Evolutionary conservation across 2,888 invertebrate species (phyloP).

Genomic region (Marasmarcha lunaedactyla): DNA sequence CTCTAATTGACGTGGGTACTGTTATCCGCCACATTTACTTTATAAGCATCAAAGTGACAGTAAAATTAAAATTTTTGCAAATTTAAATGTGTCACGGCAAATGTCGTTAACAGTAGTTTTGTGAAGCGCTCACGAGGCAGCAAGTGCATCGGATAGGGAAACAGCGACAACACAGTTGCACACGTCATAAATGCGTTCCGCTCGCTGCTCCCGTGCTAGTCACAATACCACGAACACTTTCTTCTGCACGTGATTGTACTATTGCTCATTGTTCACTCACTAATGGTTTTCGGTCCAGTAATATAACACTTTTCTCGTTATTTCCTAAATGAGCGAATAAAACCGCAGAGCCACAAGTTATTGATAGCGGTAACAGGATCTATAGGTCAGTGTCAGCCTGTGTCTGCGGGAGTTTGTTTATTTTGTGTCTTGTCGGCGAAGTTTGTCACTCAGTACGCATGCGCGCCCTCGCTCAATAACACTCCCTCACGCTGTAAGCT

Average conservation of each 20-base stretch:
- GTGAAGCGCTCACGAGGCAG: constrained; percentile 19
- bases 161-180: constrained; percentile 25
- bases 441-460: constrained; percentile 39
- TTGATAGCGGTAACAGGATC: not conserved
- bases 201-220: constrained; percentile 22
- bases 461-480: constrained; percentile 54
- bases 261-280: constrained; percentile 28
- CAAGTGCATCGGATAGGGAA: constrained; percentile 50
- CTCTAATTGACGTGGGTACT: constrained; percentile 18
- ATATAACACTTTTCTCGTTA: not conserved
- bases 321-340: too few species aligned
- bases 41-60: not conserved
- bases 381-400: constrained; percentile 42
- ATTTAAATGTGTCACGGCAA: not conserved
- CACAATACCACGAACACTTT: constrained; percentile 46
- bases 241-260: constrained; percentile 47
- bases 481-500: constrained; percentile 21
- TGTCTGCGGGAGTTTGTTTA: constrained; percentile 48
- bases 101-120: not conserved
- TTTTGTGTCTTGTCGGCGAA: constrained; percentile 41
- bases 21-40: constrained; percentile 11
- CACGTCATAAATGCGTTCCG: constrained; percentile 27
- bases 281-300: constrained; percentile 15
- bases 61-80: too few species aligned
- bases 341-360: constrained; percentile 2